Evolutionary conservation across 2,113 vertebrate genomes (phyloP).

Genomic region (Hydrolagus affinis): DNA sequence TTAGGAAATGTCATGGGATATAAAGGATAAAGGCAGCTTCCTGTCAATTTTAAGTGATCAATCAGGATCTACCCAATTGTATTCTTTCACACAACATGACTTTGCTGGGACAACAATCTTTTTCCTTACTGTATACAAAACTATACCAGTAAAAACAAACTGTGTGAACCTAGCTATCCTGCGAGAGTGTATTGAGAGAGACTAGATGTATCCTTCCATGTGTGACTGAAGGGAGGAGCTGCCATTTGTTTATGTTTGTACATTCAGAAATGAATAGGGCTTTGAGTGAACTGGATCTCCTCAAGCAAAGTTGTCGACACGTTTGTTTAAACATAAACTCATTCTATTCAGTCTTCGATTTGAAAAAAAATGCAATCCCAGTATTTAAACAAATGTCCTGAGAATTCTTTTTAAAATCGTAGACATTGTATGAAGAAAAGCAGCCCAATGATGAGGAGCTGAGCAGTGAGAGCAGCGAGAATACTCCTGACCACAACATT

Average conservation of each 20-base stretch:
- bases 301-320: slow-evolving; percentile 19
- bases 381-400: background rate
- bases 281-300: slow-evolving; percentile 24
- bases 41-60: slow-evolving; percentile 81
- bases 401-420: background rate
- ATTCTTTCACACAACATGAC: slow-evolving; percentile 15
- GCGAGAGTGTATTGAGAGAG: background rate
- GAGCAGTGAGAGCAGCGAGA: background rate
- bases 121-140: slow-evolving; percentile 22
- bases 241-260: slow-evolving; percentile 24
- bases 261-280: slow-evolving; percentile 25
- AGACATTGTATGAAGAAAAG: too few relatives aligned
- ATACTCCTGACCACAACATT: background rate
- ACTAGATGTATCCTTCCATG: background rate
- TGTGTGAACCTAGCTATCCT: slow-evolving; percentile 28
- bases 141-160: slow-evolving; percentile 27
- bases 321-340: slow-evolving; percentile 25
- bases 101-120: slow-evolving; percentile 17
- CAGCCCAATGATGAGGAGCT: background rate
- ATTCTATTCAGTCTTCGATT: background rate
- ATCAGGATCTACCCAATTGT: slow-evolving; percentile 49
- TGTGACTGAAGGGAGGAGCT: slow-evolving; percentile 25
- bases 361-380: background rate
- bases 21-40: slow-evolving; percentile 83
- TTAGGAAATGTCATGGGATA: slow-evolving; percentile 77